Percentiles rank a stretch among this genome's conserved stretches.
These are phyloP conservation scores for Elachura formosa DNA, from an alignment of 2,113 vertebrate genomes.

Conservation along the genomic window DNA sequence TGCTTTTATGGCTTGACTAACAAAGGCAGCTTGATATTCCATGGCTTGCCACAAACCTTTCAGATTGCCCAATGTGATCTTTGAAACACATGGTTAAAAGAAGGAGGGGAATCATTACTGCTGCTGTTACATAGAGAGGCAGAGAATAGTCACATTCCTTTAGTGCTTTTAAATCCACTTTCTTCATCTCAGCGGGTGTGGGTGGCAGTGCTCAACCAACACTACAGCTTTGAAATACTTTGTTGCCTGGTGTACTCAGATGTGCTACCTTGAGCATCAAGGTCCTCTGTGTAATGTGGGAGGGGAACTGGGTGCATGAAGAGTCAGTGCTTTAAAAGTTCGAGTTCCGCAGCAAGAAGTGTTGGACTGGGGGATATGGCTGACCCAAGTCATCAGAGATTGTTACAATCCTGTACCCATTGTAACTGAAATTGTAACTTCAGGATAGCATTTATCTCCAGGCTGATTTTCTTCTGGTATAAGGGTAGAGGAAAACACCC, in stretches of 20 bases:
- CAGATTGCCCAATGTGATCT: background rate
- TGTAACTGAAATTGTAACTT: background rate
- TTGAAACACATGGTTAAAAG: background rate
- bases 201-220: background rate
- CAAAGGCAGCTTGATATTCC: background rate
- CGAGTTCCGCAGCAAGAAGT: background rate
- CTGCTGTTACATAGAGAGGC: background rate
- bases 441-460: background rate
- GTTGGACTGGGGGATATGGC: background rate
- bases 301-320: background rate
- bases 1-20: background rate
- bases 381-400: too few species aligned
- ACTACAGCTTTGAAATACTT: background rate
- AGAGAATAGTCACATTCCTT: background rate
- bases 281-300: background rate
- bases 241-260: background rate
- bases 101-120: background rate
- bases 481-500: background rate
- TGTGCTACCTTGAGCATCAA: background rate
- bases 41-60: background rate
- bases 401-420: too few species aligned
- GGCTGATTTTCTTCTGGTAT: background rate
- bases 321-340: background rate
- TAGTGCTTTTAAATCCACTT: background rate
- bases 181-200: background rate